These are phyloP conservation scores for Panzeria rudis DNA, from an alignment of 2,888 invertebrate genomes.

Conservation along the genomic window DNA sequence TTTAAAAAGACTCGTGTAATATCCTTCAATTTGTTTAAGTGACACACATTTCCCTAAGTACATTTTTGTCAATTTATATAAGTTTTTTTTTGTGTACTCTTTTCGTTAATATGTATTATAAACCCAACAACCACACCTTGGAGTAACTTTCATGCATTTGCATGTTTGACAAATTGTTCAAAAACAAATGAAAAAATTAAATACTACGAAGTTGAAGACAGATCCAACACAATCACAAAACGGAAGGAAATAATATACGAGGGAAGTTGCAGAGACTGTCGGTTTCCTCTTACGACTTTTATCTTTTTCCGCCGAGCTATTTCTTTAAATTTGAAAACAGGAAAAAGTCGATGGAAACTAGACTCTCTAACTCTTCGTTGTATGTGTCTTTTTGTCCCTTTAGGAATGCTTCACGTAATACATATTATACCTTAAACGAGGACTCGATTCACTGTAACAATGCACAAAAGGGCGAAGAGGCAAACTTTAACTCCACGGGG, in stretches of 20 bases:
- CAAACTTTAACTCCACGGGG: too few relatives aligned
- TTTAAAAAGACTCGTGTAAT: conserved; percentile 52
- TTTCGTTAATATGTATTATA: conserved; percentile 17
- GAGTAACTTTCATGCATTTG: conserved; percentile 64
- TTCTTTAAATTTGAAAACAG: too few relatives aligned
- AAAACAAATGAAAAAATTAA: conserved; percentile 44
- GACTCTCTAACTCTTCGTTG: too few relatives aligned
- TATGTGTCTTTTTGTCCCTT: too few relatives aligned
- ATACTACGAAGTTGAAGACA: conserved; percentile 44
- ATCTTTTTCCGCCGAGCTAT: too few relatives aligned
- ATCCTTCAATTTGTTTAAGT: conserved; percentile 71
- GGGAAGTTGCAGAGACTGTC: not conserved
- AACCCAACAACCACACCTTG: conserved; percentile 64
- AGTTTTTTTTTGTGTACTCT: conserved; percentile 13
- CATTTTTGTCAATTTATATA: conserved; percentile 69
- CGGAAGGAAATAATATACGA: not conserved
- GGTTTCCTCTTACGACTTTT: too few relatives aligned
- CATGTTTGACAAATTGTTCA: conserved; percentile 70
- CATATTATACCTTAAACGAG: too few relatives aligned
- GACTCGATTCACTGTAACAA: too few relatives aligned
- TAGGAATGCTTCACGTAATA: too few relatives aligned
- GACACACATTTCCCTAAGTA: conserved; percentile 71
- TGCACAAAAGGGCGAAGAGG: too few relatives aligned
- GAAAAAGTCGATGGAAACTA: too few relatives aligned
- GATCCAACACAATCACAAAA: not conserved